Conservation (phyloP, 2,888 invertebrate genomes). For the Phasia obesa region DNA sequence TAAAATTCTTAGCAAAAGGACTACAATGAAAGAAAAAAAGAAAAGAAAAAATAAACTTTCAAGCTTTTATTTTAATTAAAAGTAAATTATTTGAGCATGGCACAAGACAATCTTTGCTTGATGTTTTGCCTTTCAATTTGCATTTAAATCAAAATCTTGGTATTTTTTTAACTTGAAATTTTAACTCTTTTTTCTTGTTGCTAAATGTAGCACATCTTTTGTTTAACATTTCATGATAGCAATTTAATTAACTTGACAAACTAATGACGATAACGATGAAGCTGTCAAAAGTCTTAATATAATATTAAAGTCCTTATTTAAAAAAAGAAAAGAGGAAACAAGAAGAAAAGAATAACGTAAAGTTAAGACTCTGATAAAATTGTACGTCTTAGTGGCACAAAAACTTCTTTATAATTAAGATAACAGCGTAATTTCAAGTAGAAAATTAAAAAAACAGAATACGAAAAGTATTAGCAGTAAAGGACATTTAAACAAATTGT, state of each 20-base stretch:
- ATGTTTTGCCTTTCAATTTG: conserved; percentile 55
- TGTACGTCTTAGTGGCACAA: conserved; percentile 18
- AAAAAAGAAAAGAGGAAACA: not conserved
- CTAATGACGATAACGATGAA: conserved; percentile 61
- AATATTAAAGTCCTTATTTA: conserved; percentile 15
- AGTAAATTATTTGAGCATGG: conserved; percentile 56
- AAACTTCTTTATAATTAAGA: conserved; percentile 57
- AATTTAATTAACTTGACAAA: conserved; percentile 70
- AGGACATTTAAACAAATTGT: conserved; percentile 47
- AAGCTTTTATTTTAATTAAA: conserved; percentile 66
- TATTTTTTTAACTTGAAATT: conserved; percentile 26
- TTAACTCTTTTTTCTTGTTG: conserved; percentile 48
- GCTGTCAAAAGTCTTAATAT: conserved; percentile 58
- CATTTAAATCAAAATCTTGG: conserved; percentile 59
- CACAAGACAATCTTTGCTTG: conserved; percentile 14
- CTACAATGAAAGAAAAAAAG: not conserved
- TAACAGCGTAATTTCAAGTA: conserved; percentile 28
- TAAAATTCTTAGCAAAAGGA: not conserved
- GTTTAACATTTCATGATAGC: conserved; percentile 59
- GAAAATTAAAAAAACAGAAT: conserved; percentile 16
- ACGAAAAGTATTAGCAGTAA: conserved; percentile 35
- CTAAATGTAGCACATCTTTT: conserved; percentile 49
- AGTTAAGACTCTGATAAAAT: conserved; percentile 10
- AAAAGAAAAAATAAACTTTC: not conserved
- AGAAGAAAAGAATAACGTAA: too few relatives aligned